These are phyloP conservation scores for Fringilla coelebs DNA, from an alignment of 2,797 vertebrate species.

Conservation along the genomic window DNA sequence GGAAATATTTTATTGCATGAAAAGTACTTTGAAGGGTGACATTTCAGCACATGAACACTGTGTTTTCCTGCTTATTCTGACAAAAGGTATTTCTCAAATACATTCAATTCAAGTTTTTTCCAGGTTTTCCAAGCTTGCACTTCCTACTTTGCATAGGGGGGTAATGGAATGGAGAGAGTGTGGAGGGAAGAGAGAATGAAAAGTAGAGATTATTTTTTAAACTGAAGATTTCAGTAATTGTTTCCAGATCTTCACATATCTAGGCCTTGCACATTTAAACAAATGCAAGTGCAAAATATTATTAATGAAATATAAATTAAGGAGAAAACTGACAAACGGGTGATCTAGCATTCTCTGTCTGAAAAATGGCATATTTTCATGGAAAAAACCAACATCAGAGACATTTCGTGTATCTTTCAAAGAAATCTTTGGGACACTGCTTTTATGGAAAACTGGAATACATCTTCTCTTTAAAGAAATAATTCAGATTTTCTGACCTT, in stretches of 20 bases:
- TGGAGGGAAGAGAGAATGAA: neutral
- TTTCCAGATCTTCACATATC: neutral
- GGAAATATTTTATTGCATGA: neutral
- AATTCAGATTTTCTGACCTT: neutral
- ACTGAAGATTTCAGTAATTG: neutral
- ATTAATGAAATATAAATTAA: neutral
- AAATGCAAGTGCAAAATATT: neutral
- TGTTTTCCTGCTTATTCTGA: neutral
- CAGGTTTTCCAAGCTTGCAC: neutral
- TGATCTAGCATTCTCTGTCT: neutral
- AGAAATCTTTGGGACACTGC: neutral
- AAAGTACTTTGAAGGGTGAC: neutral
- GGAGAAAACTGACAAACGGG: neutral
- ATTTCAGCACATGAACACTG: neutral
- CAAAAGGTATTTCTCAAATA: neutral
- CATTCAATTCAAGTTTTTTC: neutral
- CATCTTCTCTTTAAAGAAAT: neutral
- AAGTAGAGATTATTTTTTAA: neutral
- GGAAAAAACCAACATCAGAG: neutral
- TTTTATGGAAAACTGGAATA: neutral
- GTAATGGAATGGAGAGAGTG: neutral
- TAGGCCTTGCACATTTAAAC: neutral
- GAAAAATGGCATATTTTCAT: neutral
- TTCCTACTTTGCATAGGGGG: neutral
- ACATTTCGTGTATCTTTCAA: neutral